Conservation (phyloP, 2,797 vertebrate genomes). For the Loriculus beryllinus region DNA sequence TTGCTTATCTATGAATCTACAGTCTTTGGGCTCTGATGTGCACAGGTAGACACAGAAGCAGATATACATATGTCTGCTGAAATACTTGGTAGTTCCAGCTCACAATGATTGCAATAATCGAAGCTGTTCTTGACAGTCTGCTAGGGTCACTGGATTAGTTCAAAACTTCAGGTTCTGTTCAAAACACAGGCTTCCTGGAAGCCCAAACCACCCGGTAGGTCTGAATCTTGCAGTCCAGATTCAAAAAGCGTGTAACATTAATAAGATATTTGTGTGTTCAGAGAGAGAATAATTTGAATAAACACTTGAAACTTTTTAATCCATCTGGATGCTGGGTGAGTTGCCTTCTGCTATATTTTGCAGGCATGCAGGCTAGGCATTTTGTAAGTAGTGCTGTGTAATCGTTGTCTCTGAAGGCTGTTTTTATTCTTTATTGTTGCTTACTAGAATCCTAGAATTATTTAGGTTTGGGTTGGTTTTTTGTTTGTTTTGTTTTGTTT, state of each 20-base stretch:
- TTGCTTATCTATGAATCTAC: neutral
- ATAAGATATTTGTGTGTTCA: neutral
- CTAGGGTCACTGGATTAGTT: neutral
- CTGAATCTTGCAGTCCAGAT: neutral
- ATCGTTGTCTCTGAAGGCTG: neutral
- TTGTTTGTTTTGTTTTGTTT: neutral
- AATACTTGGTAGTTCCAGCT: neutral
- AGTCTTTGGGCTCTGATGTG: neutral
- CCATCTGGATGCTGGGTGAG: neutral
- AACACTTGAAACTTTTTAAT: neutral
- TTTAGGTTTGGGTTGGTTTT: neutral
- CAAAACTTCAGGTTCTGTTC: neutral
- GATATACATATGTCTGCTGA: neutral
- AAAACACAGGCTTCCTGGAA: neutral
- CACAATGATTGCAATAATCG: neutral
- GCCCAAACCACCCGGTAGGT: neutral
- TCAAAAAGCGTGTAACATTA: neutral
- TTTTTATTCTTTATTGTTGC: neutral
- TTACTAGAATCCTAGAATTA: neutral
- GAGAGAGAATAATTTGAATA: neutral
- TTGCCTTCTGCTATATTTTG: neutral
- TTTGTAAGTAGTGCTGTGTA: fast-evolving
- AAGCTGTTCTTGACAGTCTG: neutral
- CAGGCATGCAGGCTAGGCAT: neutral
- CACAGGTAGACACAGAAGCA: neutral